Evolutionary conservation across 2,888 invertebrate species (phyloP), one percentile per base, ranked within the genome.

Genomic region (Nymphalis c-album): DNA sequence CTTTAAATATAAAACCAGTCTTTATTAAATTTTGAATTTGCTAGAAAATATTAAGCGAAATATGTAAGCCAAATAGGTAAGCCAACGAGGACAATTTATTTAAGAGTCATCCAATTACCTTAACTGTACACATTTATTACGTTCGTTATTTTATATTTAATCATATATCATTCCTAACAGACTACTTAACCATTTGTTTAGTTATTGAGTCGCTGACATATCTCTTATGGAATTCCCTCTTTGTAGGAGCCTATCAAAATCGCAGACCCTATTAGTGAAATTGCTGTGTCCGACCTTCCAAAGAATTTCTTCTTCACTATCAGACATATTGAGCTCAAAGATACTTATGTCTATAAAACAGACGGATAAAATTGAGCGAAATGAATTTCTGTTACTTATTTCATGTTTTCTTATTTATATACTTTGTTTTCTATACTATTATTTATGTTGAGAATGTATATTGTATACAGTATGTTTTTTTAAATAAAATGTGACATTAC

Each of bases 111-210:
- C 18, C n/a, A 57, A 57, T n/a, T 18, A 10, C 5, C 7, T 57
- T 17, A 18, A 57, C n/a, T 35, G 40, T 40, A 40, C 16, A 10
- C 40, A 40, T 57, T n/a, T 57, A 40, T 40, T 57, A 40, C 40
- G 5, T 40, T 18, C 16, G 10, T 40, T 31, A 35, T 57, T 35
- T 57, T n/a, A 40, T 18, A 57, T 57, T 40, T 57, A 57, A 57
- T 40, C 40, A 57, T 18, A 35, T 10, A 35, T 57, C 57, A 55
- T 65, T 47, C n/a, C 31, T 67, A 62, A 62, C 47, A 50, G 59
- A 64, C 22, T 17, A 88, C 86, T 85, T 86, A 80, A 66, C 71
- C 71, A 63, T 60, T 60, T 64, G 63, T 60, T 61, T 50, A 61
- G 58, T 58, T 64, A 57, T 71, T 68, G 67, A 70, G 61, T 64